phyloP scores from a whole-genome alignment of 2,888 invertebrate species.

The Trichogramma dendrolimi region DNA sequence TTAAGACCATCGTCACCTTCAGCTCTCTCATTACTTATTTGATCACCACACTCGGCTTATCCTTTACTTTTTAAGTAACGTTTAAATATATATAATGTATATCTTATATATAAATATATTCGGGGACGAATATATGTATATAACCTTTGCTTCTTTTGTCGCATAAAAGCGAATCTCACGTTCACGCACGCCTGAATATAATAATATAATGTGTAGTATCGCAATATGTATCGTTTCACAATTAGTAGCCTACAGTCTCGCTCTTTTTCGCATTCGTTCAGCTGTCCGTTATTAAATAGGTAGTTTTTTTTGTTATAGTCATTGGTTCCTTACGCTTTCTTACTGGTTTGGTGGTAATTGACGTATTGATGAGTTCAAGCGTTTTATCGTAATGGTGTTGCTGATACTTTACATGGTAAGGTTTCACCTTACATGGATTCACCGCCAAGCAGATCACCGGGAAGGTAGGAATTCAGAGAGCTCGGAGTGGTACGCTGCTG shows the following conservation, averaged over 20 bases:
- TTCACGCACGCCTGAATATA: no score
- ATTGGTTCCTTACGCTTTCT: slow-evolving; percentile 14
- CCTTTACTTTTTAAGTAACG: slow-evolving; percentile 24
- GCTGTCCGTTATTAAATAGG: slow-evolving; percentile 1
- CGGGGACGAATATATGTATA: slow-evolving; percentile 23
- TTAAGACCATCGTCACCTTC: no score
- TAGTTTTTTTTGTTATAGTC: slow-evolving; percentile 7
- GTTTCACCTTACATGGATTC: slow-evolving; percentile 70
- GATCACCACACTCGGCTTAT: not conserved
- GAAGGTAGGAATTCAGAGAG: slow-evolving; percentile 81
- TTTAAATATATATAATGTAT: not conserved
- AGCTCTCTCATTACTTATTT: no score
- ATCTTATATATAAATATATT: slow-evolving; percentile 1
- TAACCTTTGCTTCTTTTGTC: no score
- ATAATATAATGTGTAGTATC: not conserved
- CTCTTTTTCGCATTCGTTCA: not conserved
- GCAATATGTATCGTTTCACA: slow-evolving; percentile 21
- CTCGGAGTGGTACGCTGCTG: slow-evolving; percentile 80
- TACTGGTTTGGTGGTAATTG: not conserved
- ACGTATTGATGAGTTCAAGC: slow-evolving; percentile 2
- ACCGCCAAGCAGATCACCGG: slow-evolving; percentile 81
- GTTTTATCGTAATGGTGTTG: slow-evolving; percentile 4
- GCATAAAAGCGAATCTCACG: no score
- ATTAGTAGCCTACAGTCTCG: slow-evolving; percentile 20
- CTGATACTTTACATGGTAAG: not conserved